Percentiles rank a stretch among this genome's conserved stretches.
phyloP scores from a whole-genome alignment of 2,888 invertebrate genomes.

The Azorinus chamasolen region DNA sequence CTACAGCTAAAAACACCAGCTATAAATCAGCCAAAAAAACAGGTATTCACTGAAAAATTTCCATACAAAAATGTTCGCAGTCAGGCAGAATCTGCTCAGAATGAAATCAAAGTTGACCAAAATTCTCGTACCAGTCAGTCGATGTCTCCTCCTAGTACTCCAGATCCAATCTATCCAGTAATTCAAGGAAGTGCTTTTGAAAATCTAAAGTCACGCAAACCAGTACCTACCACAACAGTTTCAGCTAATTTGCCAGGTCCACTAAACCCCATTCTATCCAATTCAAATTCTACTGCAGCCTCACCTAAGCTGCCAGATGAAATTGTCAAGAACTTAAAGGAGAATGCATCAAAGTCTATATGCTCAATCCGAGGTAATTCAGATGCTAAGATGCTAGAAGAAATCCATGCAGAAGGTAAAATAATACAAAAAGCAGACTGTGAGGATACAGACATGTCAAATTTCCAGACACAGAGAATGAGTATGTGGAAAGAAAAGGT shows the following conservation, averaged over 20 bases:
- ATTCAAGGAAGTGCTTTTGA: no score
- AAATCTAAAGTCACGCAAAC: no score
- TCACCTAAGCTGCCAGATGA: conserved; percentile 2
- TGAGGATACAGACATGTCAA: conserved; percentile 2
- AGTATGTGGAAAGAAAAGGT: conserved; percentile 35
- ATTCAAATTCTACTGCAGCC: not conserved
- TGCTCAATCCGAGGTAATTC: conserved; percentile 24
- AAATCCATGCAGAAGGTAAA: conserved; percentile 33
- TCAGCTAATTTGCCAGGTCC: no score
- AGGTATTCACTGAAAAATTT: conserved; percentile 2
- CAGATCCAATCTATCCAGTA: no score
- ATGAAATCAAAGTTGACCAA: not conserved
- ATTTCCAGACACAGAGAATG: conserved; percentile 38
- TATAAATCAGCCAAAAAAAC: not conserved
- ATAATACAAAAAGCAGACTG: conserved; percentile 2
- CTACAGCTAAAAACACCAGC: conserved; percentile 9
- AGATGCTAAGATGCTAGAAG: conserved; percentile 2
- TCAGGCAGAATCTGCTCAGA: no score
- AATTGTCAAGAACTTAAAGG: conserved; percentile 18
- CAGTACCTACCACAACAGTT: no score
- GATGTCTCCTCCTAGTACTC: no score
- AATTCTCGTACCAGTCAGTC: not conserved
- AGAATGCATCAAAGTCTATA: conserved; percentile 27
- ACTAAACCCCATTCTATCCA: no score
- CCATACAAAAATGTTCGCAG: conserved; percentile 9